Evolutionary conservation across 2,113 vertebrate genomes (phyloP).

Genomic region (Crocuta crocuta): DNA sequence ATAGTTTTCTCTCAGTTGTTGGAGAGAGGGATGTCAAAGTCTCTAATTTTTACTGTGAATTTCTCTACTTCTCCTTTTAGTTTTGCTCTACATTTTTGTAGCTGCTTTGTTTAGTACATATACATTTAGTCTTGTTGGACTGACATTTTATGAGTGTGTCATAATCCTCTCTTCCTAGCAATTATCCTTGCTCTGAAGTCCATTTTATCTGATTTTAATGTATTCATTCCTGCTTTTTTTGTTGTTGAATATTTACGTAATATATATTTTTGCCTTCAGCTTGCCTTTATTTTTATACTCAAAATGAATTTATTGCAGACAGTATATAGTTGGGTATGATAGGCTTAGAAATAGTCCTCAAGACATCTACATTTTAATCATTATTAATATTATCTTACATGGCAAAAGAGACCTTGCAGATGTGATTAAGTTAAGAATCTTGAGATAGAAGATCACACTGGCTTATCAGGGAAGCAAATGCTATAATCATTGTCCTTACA

Average conservation of each 20-base stretch:
- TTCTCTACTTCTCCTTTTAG: not conserved
- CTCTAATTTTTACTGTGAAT: not conserved
- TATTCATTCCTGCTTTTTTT: not conserved
- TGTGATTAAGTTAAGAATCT: not conserved
- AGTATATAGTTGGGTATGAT: not conserved
- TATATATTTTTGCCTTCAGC: not conserved
- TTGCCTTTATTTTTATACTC: not conserved
- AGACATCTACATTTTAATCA: not conserved
- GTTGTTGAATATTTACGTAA: not conserved
- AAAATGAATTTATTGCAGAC: not conserved
- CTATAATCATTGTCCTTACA: not conserved
- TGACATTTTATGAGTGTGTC: not conserved
- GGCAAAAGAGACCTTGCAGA: too few relatives aligned
- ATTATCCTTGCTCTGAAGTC: not conserved
- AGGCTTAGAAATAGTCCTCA: not conserved
- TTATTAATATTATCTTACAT: too few relatives aligned
- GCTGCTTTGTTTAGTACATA: not conserved
- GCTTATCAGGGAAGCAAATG: not conserved
- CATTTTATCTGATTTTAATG: not conserved
- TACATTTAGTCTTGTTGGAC: not conserved
- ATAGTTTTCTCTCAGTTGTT: not conserved
- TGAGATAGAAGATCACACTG: not conserved
- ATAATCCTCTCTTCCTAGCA: not conserved
- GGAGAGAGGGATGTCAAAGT: not conserved
- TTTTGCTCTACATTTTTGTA: not conserved